Conservation (phyloP, 92 coral and sea anemone species). For the Palythoa heliodiscus region DNA sequence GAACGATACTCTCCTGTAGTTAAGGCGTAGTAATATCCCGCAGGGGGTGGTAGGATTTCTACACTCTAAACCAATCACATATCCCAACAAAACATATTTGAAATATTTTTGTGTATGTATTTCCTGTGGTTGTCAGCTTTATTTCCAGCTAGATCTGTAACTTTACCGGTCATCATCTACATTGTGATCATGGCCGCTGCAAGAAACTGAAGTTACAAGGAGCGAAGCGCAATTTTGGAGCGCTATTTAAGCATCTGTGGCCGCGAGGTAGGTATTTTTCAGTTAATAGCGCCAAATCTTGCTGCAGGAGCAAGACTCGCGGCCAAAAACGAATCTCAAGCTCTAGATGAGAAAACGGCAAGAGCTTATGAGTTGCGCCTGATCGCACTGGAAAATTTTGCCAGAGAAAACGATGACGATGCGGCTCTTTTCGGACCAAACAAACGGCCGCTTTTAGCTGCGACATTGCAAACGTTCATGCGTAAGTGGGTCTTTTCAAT, state of each 20-base stretch:
- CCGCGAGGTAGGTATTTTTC: slow-evolving; percentile 7
- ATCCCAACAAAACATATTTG: too few relatives aligned
- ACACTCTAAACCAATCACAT: too few relatives aligned
- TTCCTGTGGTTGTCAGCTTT: too few relatives aligned
- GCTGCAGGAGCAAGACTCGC: slow-evolving; percentile 44
- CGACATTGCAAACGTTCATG: slow-evolving; percentile 43
- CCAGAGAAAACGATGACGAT: slow-evolving; percentile 27
- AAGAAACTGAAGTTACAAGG: slow-evolving; percentile 4
- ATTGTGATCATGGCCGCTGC: too few relatives aligned
- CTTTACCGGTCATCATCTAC: too few relatives aligned
- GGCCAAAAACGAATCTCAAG: slow-evolving; percentile 27
- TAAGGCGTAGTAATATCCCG: too few relatives aligned
- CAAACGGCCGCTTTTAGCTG: slow-evolving; percentile 45
- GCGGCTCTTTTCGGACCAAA: slow-evolving; percentile 43
- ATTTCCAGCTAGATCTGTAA: too few relatives aligned
- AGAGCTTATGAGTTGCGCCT: slow-evolving; percentile 48
- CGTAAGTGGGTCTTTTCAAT: slow-evolving; percentile 32
- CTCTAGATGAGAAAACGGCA: neutral
- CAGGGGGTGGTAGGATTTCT: too few relatives aligned
- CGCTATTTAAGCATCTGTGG: slow-evolving; percentile 3
- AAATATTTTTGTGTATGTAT: too few relatives aligned
- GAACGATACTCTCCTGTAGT: too few relatives aligned
- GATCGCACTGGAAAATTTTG: slow-evolving; percentile 45
- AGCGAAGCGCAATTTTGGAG: slow-evolving; percentile 38
- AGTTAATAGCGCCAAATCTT: slow-evolving; percentile 27